Conservation (phyloP, 2,113 vertebrate genomes). For the Laterallus jamaicensis region DNA sequence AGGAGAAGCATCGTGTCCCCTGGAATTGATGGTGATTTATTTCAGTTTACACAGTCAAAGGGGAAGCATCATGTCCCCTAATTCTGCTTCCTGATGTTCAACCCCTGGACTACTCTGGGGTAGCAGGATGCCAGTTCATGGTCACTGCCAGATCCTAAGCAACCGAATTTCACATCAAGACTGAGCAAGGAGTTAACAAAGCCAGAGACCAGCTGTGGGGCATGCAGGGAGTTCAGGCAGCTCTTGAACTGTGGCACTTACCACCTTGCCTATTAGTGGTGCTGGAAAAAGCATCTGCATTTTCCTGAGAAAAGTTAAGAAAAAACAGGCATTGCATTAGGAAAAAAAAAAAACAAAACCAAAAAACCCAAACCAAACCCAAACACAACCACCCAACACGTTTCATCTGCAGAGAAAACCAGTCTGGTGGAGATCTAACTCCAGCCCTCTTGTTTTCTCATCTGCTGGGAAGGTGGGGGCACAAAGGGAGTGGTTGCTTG, state of each 20-base stretch:
- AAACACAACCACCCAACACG: too few species aligned
- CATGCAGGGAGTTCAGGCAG: background rate
- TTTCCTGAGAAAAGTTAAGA: background rate
- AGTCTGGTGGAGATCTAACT: background rate
- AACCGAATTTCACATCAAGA: background rate
- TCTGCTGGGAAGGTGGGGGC: background rate
- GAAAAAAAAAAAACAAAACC: fast-evolving
- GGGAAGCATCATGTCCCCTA: fast-evolving
- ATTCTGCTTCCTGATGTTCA: background rate
- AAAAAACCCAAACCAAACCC: too few species aligned
- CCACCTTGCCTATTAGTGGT: background rate
- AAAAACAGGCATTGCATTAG: background rate
- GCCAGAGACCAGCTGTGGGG: background rate
- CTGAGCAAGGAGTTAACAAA: background rate
- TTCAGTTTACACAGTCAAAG: background rate
- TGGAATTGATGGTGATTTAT: too few species aligned
- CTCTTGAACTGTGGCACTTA: background rate
- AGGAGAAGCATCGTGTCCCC: background rate
- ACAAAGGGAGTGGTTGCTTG: background rate
- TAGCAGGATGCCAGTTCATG: background rate
- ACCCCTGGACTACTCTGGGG: fast-evolving
- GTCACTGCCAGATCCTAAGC: background rate
- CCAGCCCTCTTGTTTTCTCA: background rate
- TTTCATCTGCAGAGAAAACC: background rate
- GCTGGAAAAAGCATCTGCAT: background rate